Percentiles rank a stretch among this genome's conserved stretches.
phyloP scores from a whole-genome alignment of 2,113 vertebrate species.

The Tylochromis polylepis region DNA sequence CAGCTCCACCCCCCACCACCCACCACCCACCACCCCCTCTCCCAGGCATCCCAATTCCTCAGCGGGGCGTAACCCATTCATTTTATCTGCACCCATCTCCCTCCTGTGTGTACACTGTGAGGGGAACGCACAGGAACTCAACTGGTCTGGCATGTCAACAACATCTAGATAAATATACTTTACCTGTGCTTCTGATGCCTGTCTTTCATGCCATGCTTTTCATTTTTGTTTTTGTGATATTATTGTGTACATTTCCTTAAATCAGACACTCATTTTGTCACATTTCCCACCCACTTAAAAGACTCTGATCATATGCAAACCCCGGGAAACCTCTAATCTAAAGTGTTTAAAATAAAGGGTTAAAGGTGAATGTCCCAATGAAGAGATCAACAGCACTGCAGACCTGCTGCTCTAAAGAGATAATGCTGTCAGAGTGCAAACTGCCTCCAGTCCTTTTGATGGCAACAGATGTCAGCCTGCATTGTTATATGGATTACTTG shows the following conservation, averaged over 20 bases:
- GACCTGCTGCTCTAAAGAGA: conserved; percentile 2
- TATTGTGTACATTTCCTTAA: not conserved
- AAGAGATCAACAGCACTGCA: not conserved
- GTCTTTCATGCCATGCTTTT: not conserved
- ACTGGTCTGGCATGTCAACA: conserved; percentile 41
- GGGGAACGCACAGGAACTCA: conserved; percentile 12
- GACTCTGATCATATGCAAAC: not conserved
- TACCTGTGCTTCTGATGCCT: conserved; percentile 13
- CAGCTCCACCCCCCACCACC: conserved; percentile 39
- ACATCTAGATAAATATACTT: conserved; percentile 11
- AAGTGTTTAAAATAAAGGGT: not conserved
- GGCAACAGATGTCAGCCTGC: conserved; percentile 62
- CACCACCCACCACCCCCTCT: conserved; percentile 17
- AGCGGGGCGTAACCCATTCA: conserved; percentile 50
- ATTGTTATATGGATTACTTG: conserved; percentile 67
- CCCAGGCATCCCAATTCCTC: conserved; percentile 68
- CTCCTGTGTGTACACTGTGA: conserved; percentile 55
- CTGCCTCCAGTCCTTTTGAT: conserved; percentile 31
- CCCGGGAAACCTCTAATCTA: not conserved
- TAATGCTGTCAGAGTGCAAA: conserved; percentile 27
- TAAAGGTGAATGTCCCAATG: not conserved
- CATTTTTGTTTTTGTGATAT: not conserved
- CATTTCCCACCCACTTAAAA: not conserved
- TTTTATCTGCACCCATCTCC: conserved; percentile 68
- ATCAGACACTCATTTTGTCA: not conserved